A percentile compares a stretch with the other conserved stretches of the same genome.
Conservation (phyloP, 2,797 vertebrate genomes). For the Spondyliosoma cantharus region DNA sequence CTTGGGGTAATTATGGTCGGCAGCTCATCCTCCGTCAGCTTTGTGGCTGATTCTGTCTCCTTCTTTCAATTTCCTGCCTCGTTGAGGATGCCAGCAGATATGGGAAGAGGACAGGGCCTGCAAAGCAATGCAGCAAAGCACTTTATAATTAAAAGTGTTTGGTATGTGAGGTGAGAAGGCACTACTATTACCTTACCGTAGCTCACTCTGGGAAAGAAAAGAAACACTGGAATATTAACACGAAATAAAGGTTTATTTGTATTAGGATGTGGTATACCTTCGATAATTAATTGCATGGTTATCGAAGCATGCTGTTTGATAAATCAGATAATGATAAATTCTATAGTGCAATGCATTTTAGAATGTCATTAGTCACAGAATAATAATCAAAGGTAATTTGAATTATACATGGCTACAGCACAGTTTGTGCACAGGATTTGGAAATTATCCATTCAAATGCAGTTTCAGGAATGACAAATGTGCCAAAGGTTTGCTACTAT, state of each 20-base stretch:
- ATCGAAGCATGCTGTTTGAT: slow-evolving; percentile 30
- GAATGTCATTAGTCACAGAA: slow-evolving; percentile 57
- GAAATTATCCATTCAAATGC: slow-evolving; percentile 28
- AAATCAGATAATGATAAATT: slow-evolving; percentile 36
- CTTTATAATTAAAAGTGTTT: slow-evolving; percentile 77
- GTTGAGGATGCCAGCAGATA: slow-evolving; percentile 73
- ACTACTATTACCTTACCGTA: slow-evolving; percentile 31
- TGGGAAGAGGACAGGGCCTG: slow-evolving; percentile 36
- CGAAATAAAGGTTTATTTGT: slow-evolving; percentile 33
- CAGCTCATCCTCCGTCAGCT: slow-evolving; percentile 71
- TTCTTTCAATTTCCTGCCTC: slow-evolving; percentile 83
- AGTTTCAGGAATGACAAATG: slow-evolving; percentile 38
- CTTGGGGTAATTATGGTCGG: slow-evolving; percentile 78
- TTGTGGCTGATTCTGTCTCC: slow-evolving; percentile 68
- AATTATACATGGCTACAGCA: slow-evolving; percentile 51
- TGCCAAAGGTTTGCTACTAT: slow-evolving; percentile 8
- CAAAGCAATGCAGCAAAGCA: slow-evolving; percentile 52
- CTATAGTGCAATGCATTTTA: slow-evolving; percentile 20
- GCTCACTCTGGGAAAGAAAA: slow-evolving; percentile 21
- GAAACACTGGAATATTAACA: slow-evolving; percentile 15
- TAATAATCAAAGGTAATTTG: slow-evolving; percentile 51
- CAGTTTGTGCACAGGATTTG: slow-evolving; percentile 30
- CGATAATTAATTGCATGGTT: neutral
- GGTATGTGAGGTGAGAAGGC: slow-evolving; percentile 41
- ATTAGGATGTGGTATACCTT: slow-evolving; percentile 1